Base-by-base conservation (phyloP, 2,113 vertebrate species). In the Naja naja region DNA sequence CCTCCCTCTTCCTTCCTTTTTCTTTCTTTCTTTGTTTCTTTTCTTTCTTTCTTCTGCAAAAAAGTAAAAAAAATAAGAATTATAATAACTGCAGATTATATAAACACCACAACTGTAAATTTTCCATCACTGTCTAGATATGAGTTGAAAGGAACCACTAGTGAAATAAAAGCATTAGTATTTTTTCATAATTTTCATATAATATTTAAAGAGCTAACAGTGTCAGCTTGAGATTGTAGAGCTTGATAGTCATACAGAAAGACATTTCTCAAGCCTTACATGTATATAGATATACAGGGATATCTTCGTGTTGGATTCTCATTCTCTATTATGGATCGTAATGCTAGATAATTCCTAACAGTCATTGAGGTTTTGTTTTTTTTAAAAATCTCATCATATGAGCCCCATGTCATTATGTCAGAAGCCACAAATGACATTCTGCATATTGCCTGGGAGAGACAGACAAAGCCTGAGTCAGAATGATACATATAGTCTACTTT, bases 241-340 rank as follows among this genome's bases (percentile, higher is more conserved):
- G 39, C 1, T 6, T 87, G 86, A n/a, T 25, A 39, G 87, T 39
- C 34, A 39, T 56, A 88, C 10, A 55, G 1, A 39, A 34, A 69
- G 64, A 74, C 2, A 5, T 34, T 74, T 34, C 5, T 74, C 64
- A 18, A 34, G n/a, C 12, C 64, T 7, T 74, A 18, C 14, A 6
- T 34, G 14, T 7, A n/a, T n/a, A n/a, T n/a, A n/a, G n/a, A n/a
- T n/a, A 8, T 4, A 54, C 0, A 10, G 27, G 0, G 4, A 53
- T 20, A 12, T 23, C 27, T 23, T 34, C 3, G 3, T 45, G 23
- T 27, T 45, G 12, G 1, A 25, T 89, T 89, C 34, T 89, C 12
- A 12, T 45, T 12, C 23, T 89, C 12, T 30, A 0, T 60, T 18
- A 89, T 54, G 4, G 8, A 9, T 39, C 30, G 22, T 22, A 88